phyloP scores from a whole-genome alignment of 1,140 invertebrate species.

The Ostrea denselamellosa region DNA sequence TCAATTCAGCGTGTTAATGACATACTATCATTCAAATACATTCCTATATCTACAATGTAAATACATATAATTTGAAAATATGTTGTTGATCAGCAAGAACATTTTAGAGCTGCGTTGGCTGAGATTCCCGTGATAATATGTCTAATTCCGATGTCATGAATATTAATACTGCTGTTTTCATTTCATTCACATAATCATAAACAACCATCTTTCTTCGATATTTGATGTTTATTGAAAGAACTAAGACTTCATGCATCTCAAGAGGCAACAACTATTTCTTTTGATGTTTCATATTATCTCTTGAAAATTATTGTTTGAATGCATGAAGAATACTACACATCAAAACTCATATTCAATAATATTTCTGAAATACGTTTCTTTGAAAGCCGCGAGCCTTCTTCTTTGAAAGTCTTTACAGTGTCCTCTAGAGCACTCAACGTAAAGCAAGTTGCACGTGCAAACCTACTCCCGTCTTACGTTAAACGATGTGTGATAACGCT shows the following conservation, averaged over 20 bases:
- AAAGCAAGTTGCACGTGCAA: constrained; percentile 6
- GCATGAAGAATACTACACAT: constrained; percentile 30
- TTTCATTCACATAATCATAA: not conserved
- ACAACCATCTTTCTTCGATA: constrained; percentile 7
- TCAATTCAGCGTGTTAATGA: not conserved
- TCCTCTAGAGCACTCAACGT: not conserved
- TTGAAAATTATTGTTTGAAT: constrained; percentile 26
- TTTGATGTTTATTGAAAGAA: not conserved
- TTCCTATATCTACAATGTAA: not conserved
- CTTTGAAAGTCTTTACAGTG: constrained; percentile 2
- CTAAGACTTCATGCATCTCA: not conserved
- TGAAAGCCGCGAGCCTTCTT: not conserved
- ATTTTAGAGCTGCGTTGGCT: not conserved
- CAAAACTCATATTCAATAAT: constrained; percentile 37
- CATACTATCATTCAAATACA: not conserved
- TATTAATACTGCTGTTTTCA: not conserved
- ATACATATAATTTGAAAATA: not conserved
- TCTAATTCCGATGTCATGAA: not conserved
- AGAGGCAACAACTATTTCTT: not conserved
- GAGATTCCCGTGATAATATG: not conserved
- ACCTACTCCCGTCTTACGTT: constrained; percentile 4
- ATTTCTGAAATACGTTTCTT: constrained; percentile 21
- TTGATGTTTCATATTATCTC: constrained; percentile 22
- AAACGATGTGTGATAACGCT: constrained; percentile 17
- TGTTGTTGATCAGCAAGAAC: not conserved